A percentile compares a stretch with the other conserved stretches of the same genome.
phyloP scores from a whole-genome alignment of 2,888 invertebrate genomes.

The Ligdia adustata region DNA sequence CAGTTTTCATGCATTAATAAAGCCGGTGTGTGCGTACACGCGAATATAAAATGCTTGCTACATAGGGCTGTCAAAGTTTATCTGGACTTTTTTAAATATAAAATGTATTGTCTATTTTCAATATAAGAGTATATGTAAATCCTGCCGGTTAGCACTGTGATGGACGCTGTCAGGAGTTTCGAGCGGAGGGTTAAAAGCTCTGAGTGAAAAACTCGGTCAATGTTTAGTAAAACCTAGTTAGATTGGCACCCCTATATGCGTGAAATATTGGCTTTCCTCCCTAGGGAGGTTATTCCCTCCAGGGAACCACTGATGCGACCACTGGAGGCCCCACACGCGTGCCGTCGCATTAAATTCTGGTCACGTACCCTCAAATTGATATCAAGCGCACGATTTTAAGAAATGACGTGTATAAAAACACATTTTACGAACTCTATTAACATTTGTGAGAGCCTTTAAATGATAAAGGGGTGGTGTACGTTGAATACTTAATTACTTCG shows the following conservation, averaged over 20 bases:
- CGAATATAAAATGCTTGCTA: slow-evolving; percentile 14
- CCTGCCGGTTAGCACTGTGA: too few relatives aligned
- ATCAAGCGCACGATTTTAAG: slow-evolving; percentile 69
- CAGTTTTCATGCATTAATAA: slow-evolving; percentile 21
- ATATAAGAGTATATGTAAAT: too few relatives aligned
- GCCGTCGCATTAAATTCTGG: slow-evolving; percentile 52
- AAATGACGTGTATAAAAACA: slow-evolving; percentile 67
- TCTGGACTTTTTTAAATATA: neutral
- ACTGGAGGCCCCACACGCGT: slow-evolving; percentile 42
- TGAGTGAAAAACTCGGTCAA: slow-evolving; percentile 2
- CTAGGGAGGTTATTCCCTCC: slow-evolving; percentile 32
- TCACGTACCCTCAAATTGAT: slow-evolving; percentile 69
- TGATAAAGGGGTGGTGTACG: slow-evolving; percentile 52
- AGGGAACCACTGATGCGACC: slow-evolving; percentile 27
- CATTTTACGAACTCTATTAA: slow-evolving; percentile 58
- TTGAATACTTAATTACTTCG: slow-evolving; percentile 50
- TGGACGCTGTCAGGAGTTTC: too few relatives aligned
- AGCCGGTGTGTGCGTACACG: slow-evolving; percentile 15
- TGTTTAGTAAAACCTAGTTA: neutral
- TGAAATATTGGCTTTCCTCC: slow-evolving; percentile 34
- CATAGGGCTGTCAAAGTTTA: slow-evolving; percentile 12
- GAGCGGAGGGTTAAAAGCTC: neutral
- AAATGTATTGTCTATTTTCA: too few relatives aligned
- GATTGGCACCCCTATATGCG: slow-evolving; percentile 17
- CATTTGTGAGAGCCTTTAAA: slow-evolving; percentile 54